These are phyloP conservation scores for Noctuana brunneofusca DNA, from an alignment of 2,888 invertebrate genomes.

Conservation along the genomic window DNA sequence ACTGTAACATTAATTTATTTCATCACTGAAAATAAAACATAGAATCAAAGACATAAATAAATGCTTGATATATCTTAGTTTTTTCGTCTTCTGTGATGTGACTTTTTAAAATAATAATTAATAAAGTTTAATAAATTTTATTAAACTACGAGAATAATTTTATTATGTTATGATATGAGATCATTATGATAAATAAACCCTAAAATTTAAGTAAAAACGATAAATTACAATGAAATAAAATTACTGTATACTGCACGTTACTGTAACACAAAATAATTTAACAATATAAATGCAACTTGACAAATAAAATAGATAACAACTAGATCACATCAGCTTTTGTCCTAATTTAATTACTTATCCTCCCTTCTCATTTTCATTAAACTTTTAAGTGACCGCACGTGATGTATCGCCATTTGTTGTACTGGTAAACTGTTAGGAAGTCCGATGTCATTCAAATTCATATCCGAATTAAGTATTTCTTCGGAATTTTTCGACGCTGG, in stretches of 20 bases:
- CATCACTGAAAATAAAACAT: too few relatives aligned
- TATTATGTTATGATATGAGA: neutral
- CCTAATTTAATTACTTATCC: conserved; percentile 41
- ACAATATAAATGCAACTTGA: conserved; percentile 28
- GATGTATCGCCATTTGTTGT: conserved; percentile 52
- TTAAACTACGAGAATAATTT: too few relatives aligned
- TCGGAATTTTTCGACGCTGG: conserved; percentile 26
- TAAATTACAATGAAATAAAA: conserved; percentile 5
- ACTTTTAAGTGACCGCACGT: conserved; percentile 67
- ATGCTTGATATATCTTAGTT: too few relatives aligned
- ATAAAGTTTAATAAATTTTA: too few relatives aligned
- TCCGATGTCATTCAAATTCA: conserved; percentile 53
- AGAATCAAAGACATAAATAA: too few relatives aligned
- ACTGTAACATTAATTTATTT: too few relatives aligned
- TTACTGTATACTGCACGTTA: neutral
- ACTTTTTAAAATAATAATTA: too few relatives aligned
- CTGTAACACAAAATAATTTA: conserved; percentile 18
- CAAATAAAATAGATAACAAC: conserved; percentile 21
- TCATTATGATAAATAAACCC: neutral
- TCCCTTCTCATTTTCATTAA: conserved; percentile 49
- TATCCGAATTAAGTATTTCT: conserved; percentile 44
- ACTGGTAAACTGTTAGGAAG: conserved; percentile 55
- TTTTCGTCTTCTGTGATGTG: too few relatives aligned
- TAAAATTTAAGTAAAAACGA: conserved; percentile 3
- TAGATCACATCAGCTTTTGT: conserved; percentile 8